These are phyloP conservation scores for Trichonephila clavipes DNA, from an alignment of 1,140 invertebrate species.

Conservation along the genomic window DNA sequence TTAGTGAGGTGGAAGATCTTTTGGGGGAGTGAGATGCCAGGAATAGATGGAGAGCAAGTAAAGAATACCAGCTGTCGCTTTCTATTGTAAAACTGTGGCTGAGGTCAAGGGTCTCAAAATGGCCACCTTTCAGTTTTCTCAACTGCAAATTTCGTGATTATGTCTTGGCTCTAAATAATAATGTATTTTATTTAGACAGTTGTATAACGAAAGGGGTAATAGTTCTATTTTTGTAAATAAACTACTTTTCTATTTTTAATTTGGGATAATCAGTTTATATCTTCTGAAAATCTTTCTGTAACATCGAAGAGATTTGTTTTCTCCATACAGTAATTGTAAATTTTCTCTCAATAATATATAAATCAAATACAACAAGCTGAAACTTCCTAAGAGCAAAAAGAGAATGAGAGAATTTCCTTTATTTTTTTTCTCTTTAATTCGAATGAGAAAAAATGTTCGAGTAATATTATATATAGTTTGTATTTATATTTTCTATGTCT, in stretches of 20 bases:
- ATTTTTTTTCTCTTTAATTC: no score
- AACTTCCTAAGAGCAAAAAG: background rate
- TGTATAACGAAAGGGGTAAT: no score
- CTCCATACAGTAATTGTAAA: no score
- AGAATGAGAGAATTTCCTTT: no score
- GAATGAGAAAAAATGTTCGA: no score
- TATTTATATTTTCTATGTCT: no score
- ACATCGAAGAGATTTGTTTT: no score
- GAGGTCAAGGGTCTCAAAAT: slow-evolving; percentile 59
- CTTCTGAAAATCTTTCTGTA: no score
- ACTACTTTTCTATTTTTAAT: no score
- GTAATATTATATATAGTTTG: no score
- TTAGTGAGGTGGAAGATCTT: slow-evolving; percentile 67
- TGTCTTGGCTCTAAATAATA: slow-evolving; percentile 11
- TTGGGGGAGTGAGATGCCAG: background rate
- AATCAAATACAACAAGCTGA: background rate
- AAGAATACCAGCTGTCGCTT: slow-evolving; percentile 72
- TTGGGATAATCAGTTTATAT: no score
- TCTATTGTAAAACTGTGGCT: slow-evolving; percentile 4
- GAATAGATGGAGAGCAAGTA: slow-evolving; percentile 13
- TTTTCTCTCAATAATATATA: background rate
- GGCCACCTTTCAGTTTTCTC: slow-evolving; percentile 42
- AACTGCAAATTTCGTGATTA: background rate
- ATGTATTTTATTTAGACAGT: background rate
- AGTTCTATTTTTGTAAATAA: no score